Percentiles rank a stretch among this genome's conserved stretches.
These are phyloP conservation scores for Melopsittacus undulatus DNA, from an alignment of 2,797 vertebrate genomes.

Conservation along the genomic window DNA sequence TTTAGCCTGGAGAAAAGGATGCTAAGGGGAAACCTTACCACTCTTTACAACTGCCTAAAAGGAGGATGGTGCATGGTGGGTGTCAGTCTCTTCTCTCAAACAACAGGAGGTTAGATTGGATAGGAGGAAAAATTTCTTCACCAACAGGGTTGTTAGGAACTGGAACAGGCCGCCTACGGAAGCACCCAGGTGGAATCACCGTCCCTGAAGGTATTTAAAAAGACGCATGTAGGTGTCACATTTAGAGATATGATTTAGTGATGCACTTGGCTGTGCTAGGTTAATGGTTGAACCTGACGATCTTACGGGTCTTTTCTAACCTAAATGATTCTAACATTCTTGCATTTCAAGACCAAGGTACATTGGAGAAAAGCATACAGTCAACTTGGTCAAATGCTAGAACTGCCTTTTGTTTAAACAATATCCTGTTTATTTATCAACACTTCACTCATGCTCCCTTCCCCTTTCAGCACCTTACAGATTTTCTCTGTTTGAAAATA, in stretches of 20 bases:
- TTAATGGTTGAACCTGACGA: neutral
- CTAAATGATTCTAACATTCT: neutral
- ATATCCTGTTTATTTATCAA: neutral
- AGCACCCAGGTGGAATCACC: neutral
- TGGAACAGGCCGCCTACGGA: neutral
- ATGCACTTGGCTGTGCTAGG: neutral
- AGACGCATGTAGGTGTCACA: accelerated
- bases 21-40: accelerated
- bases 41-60: neutral
- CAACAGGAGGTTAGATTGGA: neutral
- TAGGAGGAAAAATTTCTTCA: neutral
- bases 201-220: neutral
- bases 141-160: neutral
- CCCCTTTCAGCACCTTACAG: neutral
- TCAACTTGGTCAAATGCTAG: neutral
- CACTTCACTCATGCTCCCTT: neutral
- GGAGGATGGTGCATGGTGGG: neutral
- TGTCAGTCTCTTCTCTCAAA: neutral
- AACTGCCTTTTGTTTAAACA: neutral
- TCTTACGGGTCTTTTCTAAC: neutral
- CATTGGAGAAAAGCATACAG: neutral
- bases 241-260: neutral
- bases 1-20: neutral
- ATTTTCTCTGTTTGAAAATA: neutral
- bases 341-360: neutral